phyloP scores from a whole-genome alignment of 2,888 invertebrate genomes.

The Synergus gifuensis region DNA sequence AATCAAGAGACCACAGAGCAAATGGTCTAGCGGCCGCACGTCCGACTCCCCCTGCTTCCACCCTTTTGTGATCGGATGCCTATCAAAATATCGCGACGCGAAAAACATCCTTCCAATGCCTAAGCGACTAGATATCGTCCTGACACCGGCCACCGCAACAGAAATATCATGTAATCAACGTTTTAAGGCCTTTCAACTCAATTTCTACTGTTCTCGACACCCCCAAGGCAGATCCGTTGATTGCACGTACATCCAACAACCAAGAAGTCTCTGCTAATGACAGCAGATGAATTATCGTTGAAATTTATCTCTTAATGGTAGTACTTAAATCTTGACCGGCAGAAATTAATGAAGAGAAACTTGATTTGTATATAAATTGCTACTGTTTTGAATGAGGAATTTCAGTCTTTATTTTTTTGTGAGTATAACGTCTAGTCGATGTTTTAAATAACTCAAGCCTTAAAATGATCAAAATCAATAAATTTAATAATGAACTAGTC shows the following conservation, averaged over 20 bases:
- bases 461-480: too few relatives aligned
- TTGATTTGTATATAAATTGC: neutral
- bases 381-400: too few relatives aligned
- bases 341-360: conserved; percentile 1
- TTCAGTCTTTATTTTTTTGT: too few relatives aligned
- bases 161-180: conserved; percentile 58
- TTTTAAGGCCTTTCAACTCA: conserved; percentile 38
- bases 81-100: conserved; percentile 70
- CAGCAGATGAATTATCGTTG: conserved; percentile 5
- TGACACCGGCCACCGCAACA: conserved; percentile 62
- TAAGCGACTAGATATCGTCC: conserved; percentile 55
- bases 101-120: conserved; percentile 64
- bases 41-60: conserved; percentile 50
- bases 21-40: conserved; percentile 74
- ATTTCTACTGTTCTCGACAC: conserved; percentile 28
- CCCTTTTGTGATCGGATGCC: conserved; percentile 62
- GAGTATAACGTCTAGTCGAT: too few relatives aligned
- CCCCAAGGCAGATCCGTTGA: conserved; percentile 20
- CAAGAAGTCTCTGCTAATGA: conserved; percentile 7
- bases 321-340: neutral
- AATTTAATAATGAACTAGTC: too few relatives aligned
- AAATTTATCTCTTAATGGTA: conserved; percentile 21
- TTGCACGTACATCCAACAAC: neutral
- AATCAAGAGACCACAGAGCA: conserved; percentile 77
- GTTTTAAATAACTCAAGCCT: too few relatives aligned